phyloP scores from a whole-genome alignment of 2,797 vertebrate genomes.

The Glossophaga mutica region DNA sequence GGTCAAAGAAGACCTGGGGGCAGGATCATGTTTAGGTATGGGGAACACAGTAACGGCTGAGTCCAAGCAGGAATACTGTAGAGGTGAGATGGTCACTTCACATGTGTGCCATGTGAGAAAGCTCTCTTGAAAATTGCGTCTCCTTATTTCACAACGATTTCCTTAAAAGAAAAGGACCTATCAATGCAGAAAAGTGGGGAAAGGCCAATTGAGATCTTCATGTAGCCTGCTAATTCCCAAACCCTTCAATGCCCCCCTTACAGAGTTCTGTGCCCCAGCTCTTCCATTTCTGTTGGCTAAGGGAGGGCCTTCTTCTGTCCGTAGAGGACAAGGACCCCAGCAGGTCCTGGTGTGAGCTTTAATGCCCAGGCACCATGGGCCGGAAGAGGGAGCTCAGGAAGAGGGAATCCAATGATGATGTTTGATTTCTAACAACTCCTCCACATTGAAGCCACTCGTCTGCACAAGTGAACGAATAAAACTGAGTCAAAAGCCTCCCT shows the following conservation, averaged over 20 bases:
- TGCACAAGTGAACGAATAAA: background rate
- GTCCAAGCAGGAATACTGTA: background rate
- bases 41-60: background rate
- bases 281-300: background rate
- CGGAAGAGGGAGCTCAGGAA: background rate
- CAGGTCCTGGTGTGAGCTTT: background rate
- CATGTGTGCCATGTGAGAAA: background rate
- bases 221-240: background rate
- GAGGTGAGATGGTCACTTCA: background rate
- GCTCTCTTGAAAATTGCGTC: background rate
- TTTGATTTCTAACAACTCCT: conserved; percentile 36
- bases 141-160: background rate
- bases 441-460: conserved; percentile 41
- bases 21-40: background rate
- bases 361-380: background rate
- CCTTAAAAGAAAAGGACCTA: background rate
- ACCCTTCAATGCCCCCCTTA: background rate
- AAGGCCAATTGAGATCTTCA: background rate
- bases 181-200: background rate
- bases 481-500: conserved; percentile 45
- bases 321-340: background rate
- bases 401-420: background rate
- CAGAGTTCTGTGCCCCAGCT: background rate
- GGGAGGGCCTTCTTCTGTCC: background rate
- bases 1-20: background rate